phyloP scores from a whole-genome alignment of 2,113 vertebrate species.

The Gallinago undulata region DNA sequence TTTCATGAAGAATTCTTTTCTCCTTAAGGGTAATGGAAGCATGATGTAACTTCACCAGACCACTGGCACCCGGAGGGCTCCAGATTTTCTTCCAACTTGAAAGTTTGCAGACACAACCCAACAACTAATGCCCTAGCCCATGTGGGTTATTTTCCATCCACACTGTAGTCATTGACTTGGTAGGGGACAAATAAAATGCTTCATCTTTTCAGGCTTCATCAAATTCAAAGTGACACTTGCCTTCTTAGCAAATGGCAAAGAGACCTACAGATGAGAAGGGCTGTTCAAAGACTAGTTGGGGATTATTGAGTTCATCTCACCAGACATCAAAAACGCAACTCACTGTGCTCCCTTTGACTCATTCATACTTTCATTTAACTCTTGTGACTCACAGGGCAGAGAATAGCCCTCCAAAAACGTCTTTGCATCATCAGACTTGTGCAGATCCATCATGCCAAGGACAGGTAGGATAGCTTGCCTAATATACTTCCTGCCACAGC shows the following conservation, averaged over 20 bases:
- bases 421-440: neutral
- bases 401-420: fast-evolving
- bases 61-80: neutral
- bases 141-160: too few relatives aligned
- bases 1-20: neutral
- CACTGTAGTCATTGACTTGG: neutral
- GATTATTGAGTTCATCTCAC: neutral
- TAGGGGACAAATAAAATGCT: neutral
- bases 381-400: neutral
- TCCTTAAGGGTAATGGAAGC: neutral
- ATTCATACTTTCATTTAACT: neutral
- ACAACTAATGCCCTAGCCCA: neutral
- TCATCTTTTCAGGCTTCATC: neutral
- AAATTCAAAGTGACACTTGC: neutral
- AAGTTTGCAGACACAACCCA: neutral
- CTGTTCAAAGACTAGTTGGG: neutral
- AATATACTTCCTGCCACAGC: neutral
- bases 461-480: neutral
- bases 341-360: neutral
- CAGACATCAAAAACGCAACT: neutral
- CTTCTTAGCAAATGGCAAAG: neutral
- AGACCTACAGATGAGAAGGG: neutral
- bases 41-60: neutral
- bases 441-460: neutral
- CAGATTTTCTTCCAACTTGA: neutral